Conservation (phyloP, 2,113 vertebrate genomes). For the Anas platyrhynchos region DNA sequence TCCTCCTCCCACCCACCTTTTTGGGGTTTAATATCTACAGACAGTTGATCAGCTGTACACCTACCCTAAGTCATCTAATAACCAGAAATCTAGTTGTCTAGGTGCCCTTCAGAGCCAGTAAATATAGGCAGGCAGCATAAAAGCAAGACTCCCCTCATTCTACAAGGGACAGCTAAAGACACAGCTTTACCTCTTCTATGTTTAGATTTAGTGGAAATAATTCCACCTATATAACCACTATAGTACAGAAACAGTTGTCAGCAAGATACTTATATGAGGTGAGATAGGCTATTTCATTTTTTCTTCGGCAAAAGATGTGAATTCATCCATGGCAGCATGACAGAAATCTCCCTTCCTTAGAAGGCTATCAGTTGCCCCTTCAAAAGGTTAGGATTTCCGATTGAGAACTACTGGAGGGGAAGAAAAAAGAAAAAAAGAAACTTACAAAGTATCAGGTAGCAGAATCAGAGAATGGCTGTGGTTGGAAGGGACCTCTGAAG, state of each 20-base stretch:
- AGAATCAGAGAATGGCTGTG: too few relatives aligned
- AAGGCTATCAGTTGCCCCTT: neutral
- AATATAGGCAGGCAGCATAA: neutral
- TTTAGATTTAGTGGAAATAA: neutral
- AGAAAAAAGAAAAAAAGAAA: neutral
- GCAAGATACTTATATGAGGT: neutral
- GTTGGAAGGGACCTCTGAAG: too few relatives aligned
- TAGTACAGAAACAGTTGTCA: neutral
- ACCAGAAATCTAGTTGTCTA: neutral
- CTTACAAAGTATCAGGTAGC: neutral
- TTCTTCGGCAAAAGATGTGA: neutral
- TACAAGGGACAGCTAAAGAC: neutral
- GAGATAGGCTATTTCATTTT: neutral
- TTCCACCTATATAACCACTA: neutral
- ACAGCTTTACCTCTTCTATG: neutral
- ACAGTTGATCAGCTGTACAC: neutral
- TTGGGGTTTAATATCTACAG: neutral
- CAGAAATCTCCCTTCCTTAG: neutral
- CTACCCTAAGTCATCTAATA: neutral
- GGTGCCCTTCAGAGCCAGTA: neutral
- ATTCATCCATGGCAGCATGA: neutral
- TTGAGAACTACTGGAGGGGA: neutral
- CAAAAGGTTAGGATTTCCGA: neutral
- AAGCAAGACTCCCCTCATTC: neutral
- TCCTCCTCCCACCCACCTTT: neutral